These are phyloP conservation scores for Agrochola lychnidis DNA, from an alignment of 2,888 invertebrate species.

Conservation along the genomic window DNA sequence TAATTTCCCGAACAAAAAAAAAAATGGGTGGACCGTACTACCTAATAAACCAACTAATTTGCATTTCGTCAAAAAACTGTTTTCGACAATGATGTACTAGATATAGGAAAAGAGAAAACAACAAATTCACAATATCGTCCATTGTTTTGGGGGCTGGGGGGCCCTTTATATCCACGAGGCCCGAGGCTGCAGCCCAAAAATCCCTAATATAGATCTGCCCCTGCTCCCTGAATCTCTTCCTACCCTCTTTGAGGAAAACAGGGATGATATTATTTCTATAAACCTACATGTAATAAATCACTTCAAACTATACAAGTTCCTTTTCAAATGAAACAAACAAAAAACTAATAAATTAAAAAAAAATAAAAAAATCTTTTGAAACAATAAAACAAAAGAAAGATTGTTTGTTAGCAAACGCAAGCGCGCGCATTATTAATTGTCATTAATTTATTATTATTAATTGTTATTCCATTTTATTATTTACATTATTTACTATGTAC, in stretches of 20 bases:
- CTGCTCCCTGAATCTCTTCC: background rate
- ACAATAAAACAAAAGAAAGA: constrained; percentile 6
- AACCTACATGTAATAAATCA: background rate
- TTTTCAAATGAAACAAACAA: background rate
- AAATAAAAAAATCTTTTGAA: background rate
- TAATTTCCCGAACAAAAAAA: too few species aligned
- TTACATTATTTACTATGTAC: background rate
- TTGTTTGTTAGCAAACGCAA: constrained; percentile 11
- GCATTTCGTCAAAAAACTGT: too few species aligned
- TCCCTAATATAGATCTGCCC: too few species aligned
- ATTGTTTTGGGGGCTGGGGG: too few species aligned
- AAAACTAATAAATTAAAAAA: background rate
- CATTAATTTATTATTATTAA: constrained; percentile 13
- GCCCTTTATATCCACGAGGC: too few species aligned
- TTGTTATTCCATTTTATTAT: constrained; percentile 15
- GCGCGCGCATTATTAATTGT: constrained; percentile 11
- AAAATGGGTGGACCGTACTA: too few species aligned
- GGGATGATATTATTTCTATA: background rate
- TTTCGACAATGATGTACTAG: too few species aligned
- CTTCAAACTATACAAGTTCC: background rate
- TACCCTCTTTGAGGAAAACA: background rate
- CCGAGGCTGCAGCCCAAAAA: too few species aligned
- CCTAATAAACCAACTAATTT: too few species aligned
- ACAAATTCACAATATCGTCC: too few species aligned
- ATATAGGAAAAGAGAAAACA: too few species aligned